A percentile compares a stretch with the other conserved stretches of the same genome.
phyloP scores from a whole-genome alignment of 2,797 vertebrate species.

The Gymnoscopelus microlampas region DNA sequence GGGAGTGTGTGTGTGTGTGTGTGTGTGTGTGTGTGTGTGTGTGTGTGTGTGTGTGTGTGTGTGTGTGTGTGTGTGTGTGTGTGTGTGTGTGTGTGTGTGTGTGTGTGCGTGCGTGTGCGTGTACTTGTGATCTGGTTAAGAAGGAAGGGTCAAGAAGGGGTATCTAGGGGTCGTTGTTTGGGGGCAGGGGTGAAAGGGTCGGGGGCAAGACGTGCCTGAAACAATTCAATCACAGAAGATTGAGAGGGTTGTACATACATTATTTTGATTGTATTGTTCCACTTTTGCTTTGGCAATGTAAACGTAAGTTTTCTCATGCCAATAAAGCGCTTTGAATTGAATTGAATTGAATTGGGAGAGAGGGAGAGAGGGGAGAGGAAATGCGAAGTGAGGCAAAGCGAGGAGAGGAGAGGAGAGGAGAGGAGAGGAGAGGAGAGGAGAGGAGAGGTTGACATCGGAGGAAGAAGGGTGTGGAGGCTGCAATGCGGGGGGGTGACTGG shows the following conservation, averaged over 20 bases:
- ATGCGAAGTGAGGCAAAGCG: background rate
- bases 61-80: conserved; percentile 2
- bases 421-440: conserved; percentile 17
- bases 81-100: conserved; percentile 2
- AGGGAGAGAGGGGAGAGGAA: background rate
- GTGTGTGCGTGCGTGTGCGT: too few species aligned
- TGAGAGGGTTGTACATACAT: background rate
- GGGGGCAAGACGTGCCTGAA: too few species aligned
- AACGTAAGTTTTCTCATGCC: too few species aligned
- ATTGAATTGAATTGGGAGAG: background rate
- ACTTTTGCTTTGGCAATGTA: too few species aligned
- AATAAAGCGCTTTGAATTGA: too few species aligned
- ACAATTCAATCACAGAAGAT: too few species aligned
- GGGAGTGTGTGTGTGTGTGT: background rate
- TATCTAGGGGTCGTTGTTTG: too few species aligned
- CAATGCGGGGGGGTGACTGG: conserved; percentile 73
- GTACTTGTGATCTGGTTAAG: too few species aligned
- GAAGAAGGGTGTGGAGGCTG: conserved; percentile 82
- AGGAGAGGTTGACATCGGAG: conserved; percentile 19
- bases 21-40: conserved; percentile 11
- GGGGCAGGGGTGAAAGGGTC: too few species aligned
- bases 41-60: conserved; percentile 5
- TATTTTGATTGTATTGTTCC: too few species aligned
- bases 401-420: conserved; percentile 7
- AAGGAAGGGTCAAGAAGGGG: too few species aligned